phyloP scores from a whole-genome alignment of 2,113 vertebrate species.

The Tautogolabrus adspersus region DNA sequence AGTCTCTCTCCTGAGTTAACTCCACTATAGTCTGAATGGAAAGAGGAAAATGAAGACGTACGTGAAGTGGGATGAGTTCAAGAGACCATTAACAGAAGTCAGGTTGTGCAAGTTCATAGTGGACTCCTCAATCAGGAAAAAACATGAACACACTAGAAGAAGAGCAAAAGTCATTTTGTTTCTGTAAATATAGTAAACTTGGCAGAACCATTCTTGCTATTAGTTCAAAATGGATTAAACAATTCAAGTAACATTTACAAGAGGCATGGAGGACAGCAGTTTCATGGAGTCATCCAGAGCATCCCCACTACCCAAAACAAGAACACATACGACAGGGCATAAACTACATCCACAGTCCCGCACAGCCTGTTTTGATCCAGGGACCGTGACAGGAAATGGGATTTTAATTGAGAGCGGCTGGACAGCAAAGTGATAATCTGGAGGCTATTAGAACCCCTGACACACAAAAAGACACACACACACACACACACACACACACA shows the following conservation, averaged over 20 bases:
- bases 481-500: slow-evolving; percentile 19
- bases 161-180: not conserved
- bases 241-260: not conserved
- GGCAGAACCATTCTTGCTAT: not conserved
- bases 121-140: not conserved
- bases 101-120: not conserved
- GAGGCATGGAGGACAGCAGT: slow-evolving; percentile 2
- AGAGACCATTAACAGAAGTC: not conserved
- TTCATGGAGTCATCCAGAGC: slow-evolving; percentile 6
- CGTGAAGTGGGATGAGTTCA: not conserved
- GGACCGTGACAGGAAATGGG: slow-evolving; percentile 74
- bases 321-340: slow-evolving; percentile 15
- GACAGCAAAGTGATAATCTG: slow-evolving; percentile 70
- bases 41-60: not conserved
- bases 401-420: slow-evolving; percentile 81
- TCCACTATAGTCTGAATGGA: slow-evolving; percentile 90
- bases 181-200: not conserved
- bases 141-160: not conserved
- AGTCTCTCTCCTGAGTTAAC: slow-evolving; percentile 95
- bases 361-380: slow-evolving; percentile 52
- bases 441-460: slow-evolving; percentile 70
- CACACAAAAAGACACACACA: slow-evolving; percentile 9
- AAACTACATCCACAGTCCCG: slow-evolving; percentile 22
- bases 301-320: slow-evolving; percentile 7
- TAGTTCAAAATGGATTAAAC: not conserved